Base-by-base conservation (phyloP, 2,797 vertebrate genomes). In the Pelodytes ibericus region DNA sequence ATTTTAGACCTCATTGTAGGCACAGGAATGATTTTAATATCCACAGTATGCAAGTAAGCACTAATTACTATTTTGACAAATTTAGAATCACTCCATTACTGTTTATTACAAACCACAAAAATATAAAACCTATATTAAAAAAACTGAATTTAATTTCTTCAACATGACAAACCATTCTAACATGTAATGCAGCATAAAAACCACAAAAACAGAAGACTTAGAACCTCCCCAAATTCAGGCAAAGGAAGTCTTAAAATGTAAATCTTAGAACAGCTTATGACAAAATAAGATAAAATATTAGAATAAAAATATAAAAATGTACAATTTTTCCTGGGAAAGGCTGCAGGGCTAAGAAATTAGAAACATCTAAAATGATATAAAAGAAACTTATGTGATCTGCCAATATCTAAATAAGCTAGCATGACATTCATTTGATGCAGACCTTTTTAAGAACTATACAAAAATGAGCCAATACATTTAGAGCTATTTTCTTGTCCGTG, bases 401-500 rank as follows among this genome's bases (percentile, higher is more conserved):
- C 4, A 53, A 15, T 5, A 33, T 27, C 24, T 39, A 24, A 22
- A 64, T 16, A 11, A 33, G 2, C 15, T 39, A 39, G 11, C 11
- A 4, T 39, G 20, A 11, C 33, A 39, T 18, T 15, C 11, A 4
- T 15, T 47, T 13, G 18, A 47, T 22, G 61, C 20, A 47, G 18
- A 47, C 44, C 44, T 47, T 47, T 2, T 41, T n/a, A 36, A 36
- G 11, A 36, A 47, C 11, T 15, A 47, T 15, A 47, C 1, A 47
- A 53, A 53, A 24, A 24, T 1, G n/a, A 20, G 24, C 24, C n/a
- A 22, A 24, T 53, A 24, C 49, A 53, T 20, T 8, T 22, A 8
- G 6, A 26, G 0, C 10, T 83, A 80, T 73, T 83, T 86, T 47
- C 70, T 81, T 29, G 9, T 60, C 70, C 81, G 84, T 6, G 68